phyloP scores from a whole-genome alignment of 2,113 vertebrate species.

The Hemiprocne comata region DNA sequence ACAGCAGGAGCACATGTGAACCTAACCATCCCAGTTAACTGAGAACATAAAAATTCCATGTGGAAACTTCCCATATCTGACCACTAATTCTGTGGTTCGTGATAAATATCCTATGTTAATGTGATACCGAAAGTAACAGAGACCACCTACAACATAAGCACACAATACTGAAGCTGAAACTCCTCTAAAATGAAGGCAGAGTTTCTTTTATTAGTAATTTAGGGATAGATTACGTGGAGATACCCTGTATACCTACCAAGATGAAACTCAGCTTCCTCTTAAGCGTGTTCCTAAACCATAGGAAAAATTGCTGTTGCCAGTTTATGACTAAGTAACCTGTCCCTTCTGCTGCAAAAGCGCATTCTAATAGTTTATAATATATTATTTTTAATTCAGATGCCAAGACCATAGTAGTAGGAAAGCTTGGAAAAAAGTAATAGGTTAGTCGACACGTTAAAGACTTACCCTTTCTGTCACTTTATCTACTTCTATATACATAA shows the following conservation, averaged over 20 bases:
- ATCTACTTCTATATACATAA: constrained; percentile 99
- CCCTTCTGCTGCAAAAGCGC: background rate
- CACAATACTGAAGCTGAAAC: background rate
- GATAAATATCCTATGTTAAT: background rate
- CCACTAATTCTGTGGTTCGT: background rate
- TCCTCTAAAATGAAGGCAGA: background rate
- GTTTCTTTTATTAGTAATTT: background rate
- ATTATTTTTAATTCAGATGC: background rate
- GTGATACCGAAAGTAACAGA: background rate
- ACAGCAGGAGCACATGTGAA: fast-evolving
- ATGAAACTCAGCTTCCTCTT: background rate
- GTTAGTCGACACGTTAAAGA: background rate
- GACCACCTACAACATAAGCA: background rate
- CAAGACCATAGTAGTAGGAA: background rate
- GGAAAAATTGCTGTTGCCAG: background rate
- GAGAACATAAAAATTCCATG: fast-evolving
- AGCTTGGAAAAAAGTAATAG: background rate
- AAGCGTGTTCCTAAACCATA: fast-evolving
- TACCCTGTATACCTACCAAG: background rate
- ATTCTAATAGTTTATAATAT: background rate
- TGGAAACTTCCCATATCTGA: background rate
- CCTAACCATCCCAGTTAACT: no score
- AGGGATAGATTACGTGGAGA: background rate
- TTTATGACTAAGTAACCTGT: background rate
- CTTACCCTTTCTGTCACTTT: constrained; percentile 99